A percentile compares a stretch with the other conserved stretches of the same genome.
Evolutionary conservation across 2,113 vertebrate genomes (phyloP).

Genomic region (Sminthopsis crassicaudata): DNA sequence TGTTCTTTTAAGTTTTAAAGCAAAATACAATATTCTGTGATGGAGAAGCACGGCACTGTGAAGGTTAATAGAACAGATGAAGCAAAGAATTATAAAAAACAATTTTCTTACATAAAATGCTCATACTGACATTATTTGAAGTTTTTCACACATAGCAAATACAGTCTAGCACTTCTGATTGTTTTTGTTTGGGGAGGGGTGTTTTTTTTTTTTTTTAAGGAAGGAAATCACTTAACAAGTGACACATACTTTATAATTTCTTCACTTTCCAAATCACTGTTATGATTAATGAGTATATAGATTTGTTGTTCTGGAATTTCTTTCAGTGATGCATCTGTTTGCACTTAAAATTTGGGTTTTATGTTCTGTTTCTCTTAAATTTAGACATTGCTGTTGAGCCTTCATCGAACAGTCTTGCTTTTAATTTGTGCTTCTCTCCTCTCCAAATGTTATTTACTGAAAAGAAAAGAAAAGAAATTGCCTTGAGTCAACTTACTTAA

Average conservation of each 20-base stretch:
- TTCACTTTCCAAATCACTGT: conserved; percentile 39
- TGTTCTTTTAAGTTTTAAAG: neutral
- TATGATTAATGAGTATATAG: neutral
- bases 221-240: conserved; percentile 36
- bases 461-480: conserved; percentile 60
- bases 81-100: conserved; percentile 2
- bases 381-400: conserved; percentile 26
- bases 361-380: conserved; percentile 44
- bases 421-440: conserved; percentile 21
- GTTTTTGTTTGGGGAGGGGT: neutral
- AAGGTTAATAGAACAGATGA: conserved; percentile 20
- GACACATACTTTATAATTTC: conserved; percentile 26
- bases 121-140: neutral
- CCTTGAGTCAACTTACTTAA: conserved; percentile 38
- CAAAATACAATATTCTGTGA: neutral
- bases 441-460: conserved; percentile 52
- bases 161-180: neutral
- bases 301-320: neutral
- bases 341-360: conserved; percentile 48
- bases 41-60: neutral
- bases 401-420: conserved; percentile 36
- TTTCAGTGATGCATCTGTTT: conserved; percentile 45
- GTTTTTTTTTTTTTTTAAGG: neutral
- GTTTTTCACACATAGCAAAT: neutral
- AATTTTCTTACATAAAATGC: conserved; percentile 1